Conservation (phyloP, 1,140 invertebrate genomes). For the Coenobita brevimanus region DNA sequence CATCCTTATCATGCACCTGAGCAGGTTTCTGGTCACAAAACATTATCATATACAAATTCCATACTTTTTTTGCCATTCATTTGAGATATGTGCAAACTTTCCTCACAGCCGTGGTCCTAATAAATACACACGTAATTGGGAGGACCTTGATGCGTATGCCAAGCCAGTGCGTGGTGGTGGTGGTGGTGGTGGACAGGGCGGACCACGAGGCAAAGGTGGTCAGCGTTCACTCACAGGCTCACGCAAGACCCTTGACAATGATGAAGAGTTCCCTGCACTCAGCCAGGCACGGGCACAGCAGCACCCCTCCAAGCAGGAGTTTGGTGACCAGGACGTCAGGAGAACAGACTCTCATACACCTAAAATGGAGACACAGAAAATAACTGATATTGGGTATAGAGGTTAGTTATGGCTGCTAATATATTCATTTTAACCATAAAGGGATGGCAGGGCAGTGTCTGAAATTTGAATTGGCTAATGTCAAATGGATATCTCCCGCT, state of each 20-base stretch:
- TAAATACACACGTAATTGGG: slow-evolving; percentile 93
- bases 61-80: background rate
- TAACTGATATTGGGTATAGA: background rate
- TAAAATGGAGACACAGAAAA: background rate
- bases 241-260: slow-evolving; percentile 51
- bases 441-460: too few species aligned
- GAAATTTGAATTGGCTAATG: too few species aligned
- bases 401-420: too few species aligned
- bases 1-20: too few species aligned
- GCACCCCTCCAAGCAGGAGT: background rate
- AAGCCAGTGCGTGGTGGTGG: slow-evolving; percentile 71
- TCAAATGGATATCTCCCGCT: too few species aligned
- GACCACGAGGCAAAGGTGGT: slow-evolving; percentile 50
- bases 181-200: slow-evolving; percentile 53
- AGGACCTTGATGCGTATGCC: slow-evolving; percentile 90
- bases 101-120: slow-evolving; percentile 85
- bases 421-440: too few species aligned
- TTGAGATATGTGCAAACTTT: background rate
- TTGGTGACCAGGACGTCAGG: background rate
- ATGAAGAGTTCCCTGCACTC: slow-evolving; percentile 52
- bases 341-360: slow-evolving; percentile 9
- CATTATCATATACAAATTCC: background rate
- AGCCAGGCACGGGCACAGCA: slow-evolving; percentile 7
- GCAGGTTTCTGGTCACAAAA: too few species aligned
- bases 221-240: slow-evolving; percentile 9